Base-by-base conservation (phyloP, 1,140 invertebrate genomes). In the Drosophila malerkotliana region DNA sequence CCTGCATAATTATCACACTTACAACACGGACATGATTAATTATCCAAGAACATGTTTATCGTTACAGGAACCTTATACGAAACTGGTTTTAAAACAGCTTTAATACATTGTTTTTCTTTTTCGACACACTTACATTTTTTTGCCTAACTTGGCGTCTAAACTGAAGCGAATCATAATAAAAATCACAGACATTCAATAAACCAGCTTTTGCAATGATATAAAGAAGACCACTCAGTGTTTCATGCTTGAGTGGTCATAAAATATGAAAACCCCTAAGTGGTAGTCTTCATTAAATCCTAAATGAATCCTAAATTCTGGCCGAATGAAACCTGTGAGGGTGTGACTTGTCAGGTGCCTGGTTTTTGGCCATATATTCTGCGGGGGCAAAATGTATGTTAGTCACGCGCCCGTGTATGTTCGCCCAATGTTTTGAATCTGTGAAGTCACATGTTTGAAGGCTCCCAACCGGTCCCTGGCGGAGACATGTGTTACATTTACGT, bases 401-500 rank as follows among this genome's bases (percentile, higher is more conserved):
- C 66, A 71, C 44, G 64, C 66, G 51, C 62, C 21, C 47, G 52
- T 3, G 10, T 14, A 6, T 14, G 14, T 15, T 49, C 64, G 24
- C 44, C 66, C 32, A 57, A 57, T 18, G 37, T 48, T 14, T 69
- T 7, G 26, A 52, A 71, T 69, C 32, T 69, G 67, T 32, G 52
- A 71, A 69, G 44, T 71, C 51, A 49, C 64, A 71, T 69, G 67
- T 49, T 55, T 18, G 32, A 69, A 69, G 51, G 63, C 67, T 71
- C 67, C 37, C 37, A 57, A 69, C 66, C 63, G 66, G 66, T 69
- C 51, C 21, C 51, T 26, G 55, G 64, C 39, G 30, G 18, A 4
- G 9, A 68, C 60, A 68, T n/a, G 26, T 59, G 47, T 44, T 71
- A 45, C 28, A 14, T 34, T 45, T 32, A 48, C 45, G 67, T 71